Conservation (phyloP, 2,888 invertebrate species). For the Nebria brevicollis region DNA sequence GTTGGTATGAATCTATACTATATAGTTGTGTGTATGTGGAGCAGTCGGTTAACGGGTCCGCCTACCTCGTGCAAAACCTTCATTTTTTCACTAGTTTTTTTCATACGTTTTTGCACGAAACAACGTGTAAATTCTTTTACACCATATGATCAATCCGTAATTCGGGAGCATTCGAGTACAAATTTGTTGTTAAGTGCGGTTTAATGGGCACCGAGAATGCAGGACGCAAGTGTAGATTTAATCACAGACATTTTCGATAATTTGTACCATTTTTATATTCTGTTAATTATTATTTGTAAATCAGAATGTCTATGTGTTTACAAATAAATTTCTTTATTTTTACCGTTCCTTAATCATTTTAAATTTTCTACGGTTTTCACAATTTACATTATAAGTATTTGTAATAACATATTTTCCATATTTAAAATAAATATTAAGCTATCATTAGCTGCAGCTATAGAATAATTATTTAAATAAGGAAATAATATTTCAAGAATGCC, state of each 20-base stretch:
- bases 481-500: background rate
- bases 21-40: conserved; percentile 9
- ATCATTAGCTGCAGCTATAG: background rate
- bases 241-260: conserved; percentile 30
- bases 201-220: conserved; percentile 11
- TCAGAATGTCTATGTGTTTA: background rate
- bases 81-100: background rate
- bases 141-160: background rate
- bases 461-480: background rate
- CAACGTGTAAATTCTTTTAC: background rate
- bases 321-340: background rate
- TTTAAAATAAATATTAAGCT: background rate
- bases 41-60: conserved; percentile 27
- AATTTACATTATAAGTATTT: background rate
- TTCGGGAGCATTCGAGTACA: conserved; percentile 1
- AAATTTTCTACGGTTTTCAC: background rate
- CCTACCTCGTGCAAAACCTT: conserved; percentile 8
- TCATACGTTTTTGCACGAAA: background rate
- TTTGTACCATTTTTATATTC: conserved; percentile 4
- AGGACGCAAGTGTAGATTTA: conserved; percentile 38
- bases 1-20: background rate
- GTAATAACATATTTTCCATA: background rate
- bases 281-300: background rate
- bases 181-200: background rate
- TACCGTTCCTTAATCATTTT: background rate